A percentile compares a stretch with the other conserved stretches of the same genome.
Evolutionary conservation across 2,113 vertebrate species (phyloP).

Genomic region (Ariopsis seemanni): DNA sequence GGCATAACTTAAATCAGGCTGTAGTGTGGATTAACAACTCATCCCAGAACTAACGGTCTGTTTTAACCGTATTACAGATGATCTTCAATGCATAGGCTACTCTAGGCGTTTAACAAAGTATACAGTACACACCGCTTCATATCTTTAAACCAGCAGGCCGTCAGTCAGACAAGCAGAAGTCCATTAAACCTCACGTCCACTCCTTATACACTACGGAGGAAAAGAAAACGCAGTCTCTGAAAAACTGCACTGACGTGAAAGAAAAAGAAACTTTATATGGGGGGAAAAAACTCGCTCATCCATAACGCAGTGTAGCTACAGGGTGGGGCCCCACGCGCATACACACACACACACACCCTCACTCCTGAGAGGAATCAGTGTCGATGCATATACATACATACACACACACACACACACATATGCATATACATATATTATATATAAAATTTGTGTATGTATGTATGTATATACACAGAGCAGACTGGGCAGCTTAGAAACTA

Average conservation of each 20-base stretch:
- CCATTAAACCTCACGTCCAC: conserved; percentile 20
- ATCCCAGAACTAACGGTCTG: background rate
- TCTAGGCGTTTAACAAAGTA: background rate
- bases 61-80: background rate
- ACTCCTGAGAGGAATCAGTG: conserved; percentile 60
- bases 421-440: no score
- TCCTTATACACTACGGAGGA: conserved; percentile 28
- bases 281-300: conserved; percentile 60
- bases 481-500: no score
- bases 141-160: conserved; percentile 34
- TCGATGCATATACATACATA: conserved; percentile 17
- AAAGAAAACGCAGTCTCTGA: background rate
- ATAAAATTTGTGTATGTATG: no score
- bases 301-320: conserved; percentile 67
- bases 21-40: background rate
- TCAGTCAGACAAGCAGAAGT: conserved; percentile 33
- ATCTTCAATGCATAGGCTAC: background rate
- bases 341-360: conserved; percentile 64
- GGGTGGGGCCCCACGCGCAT: conserved; percentile 73
- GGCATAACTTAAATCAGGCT: background rate
- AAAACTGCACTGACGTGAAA: conserved; percentile 45
- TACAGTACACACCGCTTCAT: conserved; percentile 24
- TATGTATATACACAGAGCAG: no score
- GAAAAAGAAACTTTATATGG: conserved; percentile 28
- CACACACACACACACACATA: no score